A percentile compares a stretch with the other conserved stretches of the same genome.
These are phyloP conservation scores for Holocentrus rufus DNA, from an alignment of 2,797 vertebrate genomes.

Conservation along the genomic window DNA sequence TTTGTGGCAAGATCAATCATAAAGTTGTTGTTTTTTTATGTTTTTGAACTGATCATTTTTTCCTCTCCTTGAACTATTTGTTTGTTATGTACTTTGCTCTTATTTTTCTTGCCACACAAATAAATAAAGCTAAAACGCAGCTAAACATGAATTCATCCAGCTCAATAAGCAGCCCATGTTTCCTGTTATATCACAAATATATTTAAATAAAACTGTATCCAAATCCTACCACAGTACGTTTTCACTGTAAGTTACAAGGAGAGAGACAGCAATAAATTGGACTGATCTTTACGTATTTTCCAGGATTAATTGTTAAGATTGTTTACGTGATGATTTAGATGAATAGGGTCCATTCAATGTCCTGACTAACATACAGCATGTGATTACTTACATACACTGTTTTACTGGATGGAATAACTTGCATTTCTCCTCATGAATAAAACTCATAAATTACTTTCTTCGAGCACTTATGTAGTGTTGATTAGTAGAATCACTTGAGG, in stretches of 20 bases:
- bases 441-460: constrained; percentile 64
- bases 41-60: neutral
- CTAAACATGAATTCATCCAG: neutral
- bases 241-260: too few relatives aligned
- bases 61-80: neutral
- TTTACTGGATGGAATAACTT: constrained; percentile 68
- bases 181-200: neutral
- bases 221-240: too few relatives aligned
- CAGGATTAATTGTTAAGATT: constrained; percentile 8
- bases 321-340: constrained; percentile 25
- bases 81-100: neutral
- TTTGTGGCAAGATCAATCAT: neutral
- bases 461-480: constrained; percentile 53
- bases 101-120: neutral
- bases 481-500: constrained; percentile 69
- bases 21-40: too few relatives aligned
- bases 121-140: neutral
- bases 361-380: constrained; percentile 45
- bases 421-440: constrained; percentile 68
- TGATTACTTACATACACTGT: constrained; percentile 40
- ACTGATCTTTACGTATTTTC: neutral
- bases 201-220: too few relatives aligned
- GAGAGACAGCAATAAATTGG: neutral
- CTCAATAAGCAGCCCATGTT: neutral
- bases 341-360: constrained; percentile 55